Base-by-base conservation (phyloP, 1,140 invertebrate species). In the Pachyrhynchus sulphureomaculatus region DNA sequence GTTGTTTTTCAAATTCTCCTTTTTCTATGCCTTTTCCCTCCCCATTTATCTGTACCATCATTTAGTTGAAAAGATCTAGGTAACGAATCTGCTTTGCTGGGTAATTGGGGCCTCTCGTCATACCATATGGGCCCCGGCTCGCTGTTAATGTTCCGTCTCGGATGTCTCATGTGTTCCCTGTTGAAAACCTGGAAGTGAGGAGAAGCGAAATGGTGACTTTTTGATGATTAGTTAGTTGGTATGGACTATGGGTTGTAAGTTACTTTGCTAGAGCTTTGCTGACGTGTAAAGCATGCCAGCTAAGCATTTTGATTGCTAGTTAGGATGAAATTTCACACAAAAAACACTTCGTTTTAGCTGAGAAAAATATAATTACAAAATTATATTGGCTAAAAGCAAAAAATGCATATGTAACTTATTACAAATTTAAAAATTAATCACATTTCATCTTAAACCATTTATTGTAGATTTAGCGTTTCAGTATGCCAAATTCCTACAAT, bases 1-100 rank as follows among this genome's bases (percentile, higher is more conserved):
- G 79, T 17, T 80, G 78, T 68, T 41, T 81, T 81, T 51, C 76
- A 76, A 41, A 74, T 76, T 48, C 26, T 64, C 41, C 29, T 56
- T 13, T 23, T 36, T 9, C 15, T 10, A n/a, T 33, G 20, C 39
- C 52, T 41, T 73, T 48, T 75, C 62, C 67, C 68, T 71, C 62
- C 67, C 73, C 36, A 75, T 74, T n/a, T 61, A 76, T 79, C 56
- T 66, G 73, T 55, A 65, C 75, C 67, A 66, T 80, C 60, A 74
- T 82, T 78, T 36, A 86, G 74, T 75, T 88, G 86, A 68, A 92
- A 91, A 66, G 88, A 90, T 49, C 89, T 79, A 0, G 90, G 89
- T 32, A 92, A 70, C 0, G 89, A 91, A 15, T 88, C 90, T 34
- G 87, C 86, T 73, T 92, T 92, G 68, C 78, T 79, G 44, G 71